A percentile compares a stretch with the other conserved stretches of the same genome.
phyloP scores from a whole-genome alignment of 2,888 invertebrate genomes.

The Drosophila demipolita region DNA sequence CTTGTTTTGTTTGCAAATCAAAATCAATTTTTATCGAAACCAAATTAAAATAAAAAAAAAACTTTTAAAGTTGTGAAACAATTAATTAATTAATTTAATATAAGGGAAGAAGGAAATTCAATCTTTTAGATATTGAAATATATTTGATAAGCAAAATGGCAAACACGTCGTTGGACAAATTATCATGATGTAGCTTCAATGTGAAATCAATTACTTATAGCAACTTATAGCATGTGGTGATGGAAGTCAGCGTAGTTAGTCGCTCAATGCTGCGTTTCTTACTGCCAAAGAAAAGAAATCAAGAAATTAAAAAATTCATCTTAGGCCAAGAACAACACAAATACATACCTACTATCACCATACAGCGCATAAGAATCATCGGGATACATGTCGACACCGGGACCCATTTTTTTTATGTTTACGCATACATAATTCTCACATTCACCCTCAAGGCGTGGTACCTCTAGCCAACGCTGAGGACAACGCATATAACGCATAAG shows the following conservation, averaged over 20 bases:
- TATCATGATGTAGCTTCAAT: not conserved
- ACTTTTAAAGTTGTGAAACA: not conserved
- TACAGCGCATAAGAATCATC: constrained; percentile 64
- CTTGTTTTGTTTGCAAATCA: not conserved
- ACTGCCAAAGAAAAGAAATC: constrained; percentile 24
- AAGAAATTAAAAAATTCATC: not conserved
- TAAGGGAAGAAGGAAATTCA: not conserved
- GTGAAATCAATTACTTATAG: constrained; percentile 6
- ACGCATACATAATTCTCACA: constrained; percentile 22
- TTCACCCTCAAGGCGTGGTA: not conserved
- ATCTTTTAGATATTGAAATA: not conserved
- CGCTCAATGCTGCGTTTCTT: constrained; percentile 40
- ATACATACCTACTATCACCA: constrained; percentile 67
- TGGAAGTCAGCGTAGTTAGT: constrained; percentile 14
- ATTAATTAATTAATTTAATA: not conserved
- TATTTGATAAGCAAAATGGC: not conserved
- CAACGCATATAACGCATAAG: constrained; percentile 32
- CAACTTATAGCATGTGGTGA: constrained; percentile 34
- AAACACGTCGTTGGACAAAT: not conserved
- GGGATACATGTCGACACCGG: constrained; percentile 66
- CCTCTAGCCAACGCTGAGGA: constrained; percentile 42
- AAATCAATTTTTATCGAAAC: not conserved
- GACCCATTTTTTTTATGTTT: constrained; percentile 32
- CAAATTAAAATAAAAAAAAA: not conserved
- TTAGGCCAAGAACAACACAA: no score